phyloP scores from a whole-genome alignment of 2,113 vertebrate species.

The Nothoprocta pentlandii region DNA sequence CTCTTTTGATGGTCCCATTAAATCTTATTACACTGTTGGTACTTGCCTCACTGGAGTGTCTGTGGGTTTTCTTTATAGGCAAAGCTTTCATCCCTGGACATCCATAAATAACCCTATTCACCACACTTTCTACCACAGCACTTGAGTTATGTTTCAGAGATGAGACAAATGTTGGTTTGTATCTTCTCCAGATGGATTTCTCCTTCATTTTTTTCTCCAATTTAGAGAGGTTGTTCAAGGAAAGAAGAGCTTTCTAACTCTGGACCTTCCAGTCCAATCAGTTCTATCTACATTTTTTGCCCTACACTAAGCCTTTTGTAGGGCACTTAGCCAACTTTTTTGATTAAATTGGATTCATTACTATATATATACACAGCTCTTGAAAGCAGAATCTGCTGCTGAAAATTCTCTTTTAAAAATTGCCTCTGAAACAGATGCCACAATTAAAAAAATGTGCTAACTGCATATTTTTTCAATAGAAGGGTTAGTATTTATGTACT shows the following conservation, averaged over 20 bases:
- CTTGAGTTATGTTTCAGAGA: slow-evolving; percentile 43
- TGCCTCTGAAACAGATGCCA: slow-evolving; percentile 22
- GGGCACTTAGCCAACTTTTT: slow-evolving; percentile 9
- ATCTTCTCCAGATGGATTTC: slow-evolving; percentile 60
- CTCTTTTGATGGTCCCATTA: slow-evolving; percentile 68
- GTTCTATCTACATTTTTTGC: slow-evolving; percentile 1
- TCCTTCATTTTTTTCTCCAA: slow-evolving; percentile 63
- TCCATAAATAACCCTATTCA: slow-evolving; percentile 64
- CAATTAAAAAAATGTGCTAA: slow-evolving; percentile 51
- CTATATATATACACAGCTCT: neutral
- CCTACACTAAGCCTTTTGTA: neutral
- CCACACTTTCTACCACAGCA: neutral
- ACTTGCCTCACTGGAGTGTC: slow-evolving; percentile 45
- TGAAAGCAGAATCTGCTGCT: slow-evolving; percentile 6
- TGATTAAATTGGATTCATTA: slow-evolving; percentile 18
- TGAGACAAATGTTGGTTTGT: slow-evolving; percentile 68
- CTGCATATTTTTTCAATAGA: slow-evolving; percentile 27
- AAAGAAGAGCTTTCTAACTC: slow-evolving; percentile 13
- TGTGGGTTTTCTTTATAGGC: slow-evolving; percentile 66
- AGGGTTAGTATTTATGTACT: slow-evolving; percentile 22
- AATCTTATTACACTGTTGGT: slow-evolving; percentile 64
- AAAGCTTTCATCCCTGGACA: slow-evolving; percentile 54
- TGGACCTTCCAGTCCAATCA: slow-evolving; percentile 38
- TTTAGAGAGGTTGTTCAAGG: slow-evolving; percentile 45
- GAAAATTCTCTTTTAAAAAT: slow-evolving; percentile 16